Evolutionary conservation across 2,113 vertebrate species (phyloP), one percentile per base, ranked within the genome.

Genomic region (Paratilapia polleni): DNA sequence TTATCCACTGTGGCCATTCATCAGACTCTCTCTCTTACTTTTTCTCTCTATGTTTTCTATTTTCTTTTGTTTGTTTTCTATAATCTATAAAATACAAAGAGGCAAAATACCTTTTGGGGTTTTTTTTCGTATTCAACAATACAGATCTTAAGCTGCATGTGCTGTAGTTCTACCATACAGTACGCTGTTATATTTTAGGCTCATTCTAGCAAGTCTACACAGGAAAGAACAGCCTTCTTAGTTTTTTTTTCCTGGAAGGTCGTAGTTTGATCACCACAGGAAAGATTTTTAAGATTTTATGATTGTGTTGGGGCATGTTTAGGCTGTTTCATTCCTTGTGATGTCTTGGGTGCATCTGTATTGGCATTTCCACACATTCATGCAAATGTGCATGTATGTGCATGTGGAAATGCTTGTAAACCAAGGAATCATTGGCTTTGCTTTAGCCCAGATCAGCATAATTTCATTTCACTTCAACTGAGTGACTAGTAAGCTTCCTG

Each of bases 261-360:
- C 5, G 19, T 14, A 34, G 47, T 73, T 54, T 73, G 68, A 73
- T 73, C 26, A 73, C 26, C 4, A 54, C 68, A 34, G 68, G 26
- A 54, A 47, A 73, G 68, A 73, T 54, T 73, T 73, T 73, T 54
- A 73, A 54, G 68, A 73, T 73, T 73, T 54, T 54, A 26, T 54
- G 68, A 78, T 91, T 92, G 80, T 89, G 89, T 93, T 62, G 56
- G 56, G 88, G 70, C 96, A 92, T 93, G 96, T 92, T 93, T 59
- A 64, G 80, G 86, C 94, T 91, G 77, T 77, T 85, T 66, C 57
- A 61, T 85, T 85, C 26, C 81, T 79, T 79, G 49, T 83, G 2
- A 60, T 80, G 75, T 88, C 64, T 78, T 59, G 43, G 41, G 81
- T 77, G 84, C 34, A 85, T 89, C 63, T 80, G 47, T 78, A 63